Base-by-base conservation (phyloP, 2,888 invertebrate species). In the Metalampra italica region DNA sequence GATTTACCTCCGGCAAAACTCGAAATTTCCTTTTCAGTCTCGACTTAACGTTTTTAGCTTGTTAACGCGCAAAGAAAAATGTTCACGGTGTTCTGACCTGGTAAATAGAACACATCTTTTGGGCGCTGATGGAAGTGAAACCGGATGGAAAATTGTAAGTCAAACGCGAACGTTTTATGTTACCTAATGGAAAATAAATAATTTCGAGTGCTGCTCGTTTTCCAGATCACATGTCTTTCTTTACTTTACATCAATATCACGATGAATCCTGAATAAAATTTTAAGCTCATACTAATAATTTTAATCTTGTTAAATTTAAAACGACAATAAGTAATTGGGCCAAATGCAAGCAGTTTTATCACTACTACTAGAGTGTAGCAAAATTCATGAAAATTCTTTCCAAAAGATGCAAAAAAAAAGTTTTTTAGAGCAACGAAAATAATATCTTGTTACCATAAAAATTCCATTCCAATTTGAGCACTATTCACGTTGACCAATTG, bases 71-170 rank as follows among this genome's bases (percentile, higher is more conserved):
- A 64, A 68, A 59, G 56, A 43, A 53, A 53, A 47, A 64, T 63
- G 62, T 66, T 62, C 55, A 60, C 66, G 60, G 60, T 55, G 55
- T 60, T 55, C 60, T 59, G 61, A 57, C 54, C 58, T 59, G 51
- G 55, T 66, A 64, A 68, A 66, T 62, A 61, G 59, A 36, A 36
- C 36, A 36, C 36, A 36, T 36, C 36, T n/a, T 36, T 64, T 50
- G 54, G 51, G 55, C 50, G 52, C 56, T 64, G 64, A 67, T 74
- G 66, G 66, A 68, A 64, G 58, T 62, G 57, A 65, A 70, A 65
- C 66, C 66, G 64, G 62, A 66, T 69, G 68, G 67, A 73, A 75
- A 75, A 71, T 71, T 54, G 59, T 57, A 60, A 70, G 60, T 65
- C 66, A 68, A 72, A 70, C 62, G 66, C 56, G 64, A 61, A 59